Evolutionary conservation across 2,888 invertebrate genomes (phyloP).

Genomic region (Meandrusa payeni): DNA sequence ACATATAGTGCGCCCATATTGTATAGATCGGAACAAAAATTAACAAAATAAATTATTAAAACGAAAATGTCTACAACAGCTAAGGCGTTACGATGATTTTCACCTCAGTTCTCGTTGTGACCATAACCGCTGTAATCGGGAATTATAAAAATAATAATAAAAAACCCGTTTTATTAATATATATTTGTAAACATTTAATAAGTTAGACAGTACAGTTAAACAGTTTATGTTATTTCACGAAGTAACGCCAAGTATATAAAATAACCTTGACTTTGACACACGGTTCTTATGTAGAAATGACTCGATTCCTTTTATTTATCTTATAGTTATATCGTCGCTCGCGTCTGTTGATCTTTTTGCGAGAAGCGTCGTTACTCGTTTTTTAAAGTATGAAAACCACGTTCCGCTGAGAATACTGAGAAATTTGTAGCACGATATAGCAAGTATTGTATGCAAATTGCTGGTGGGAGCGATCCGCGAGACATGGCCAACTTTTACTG

Average conservation of each 20-base stretch:
- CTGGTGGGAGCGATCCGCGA: slow-evolving; percentile 31
- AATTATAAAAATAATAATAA: no score
- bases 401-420: slow-evolving; percentile 30
- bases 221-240: background rate
- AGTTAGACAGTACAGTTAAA: background rate
- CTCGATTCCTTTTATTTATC: slow-evolving; percentile 12
- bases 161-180: slow-evolving; percentile 12
- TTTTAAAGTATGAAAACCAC: slow-evolving; percentile 28
- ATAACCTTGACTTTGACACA: slow-evolving; percentile 10
- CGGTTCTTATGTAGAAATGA: slow-evolving; percentile 1
- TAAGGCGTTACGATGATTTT: no score
- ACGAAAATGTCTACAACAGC: no score
- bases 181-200: slow-evolving; percentile 3
- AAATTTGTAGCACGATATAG: slow-evolving; percentile 34
- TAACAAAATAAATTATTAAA: no score
- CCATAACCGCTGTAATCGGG: no score
- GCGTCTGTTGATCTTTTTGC: slow-evolving; percentile 26
- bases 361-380: slow-evolving; percentile 21
- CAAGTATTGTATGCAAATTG: slow-evolving; percentile 42
- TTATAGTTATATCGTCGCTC: slow-evolving; percentile 18
- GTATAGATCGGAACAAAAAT: no score
- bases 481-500: slow-evolving; percentile 35
- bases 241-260: background rate
- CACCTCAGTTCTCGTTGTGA: no score
- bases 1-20: no score